phyloP scores from a whole-genome alignment of 2,797 vertebrate genomes.

The Argyrosomus regius region DNA sequence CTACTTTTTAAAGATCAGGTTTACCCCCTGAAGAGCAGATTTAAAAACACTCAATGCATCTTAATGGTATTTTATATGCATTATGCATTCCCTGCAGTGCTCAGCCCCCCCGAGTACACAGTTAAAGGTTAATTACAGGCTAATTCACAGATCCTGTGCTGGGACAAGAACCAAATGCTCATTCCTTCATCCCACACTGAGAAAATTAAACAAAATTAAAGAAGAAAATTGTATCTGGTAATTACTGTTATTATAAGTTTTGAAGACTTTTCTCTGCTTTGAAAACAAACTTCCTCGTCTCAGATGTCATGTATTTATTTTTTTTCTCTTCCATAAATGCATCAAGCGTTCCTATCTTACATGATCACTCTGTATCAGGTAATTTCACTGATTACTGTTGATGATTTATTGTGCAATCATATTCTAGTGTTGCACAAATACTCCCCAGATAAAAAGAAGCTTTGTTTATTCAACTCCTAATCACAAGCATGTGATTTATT shows the following conservation, averaged over 20 bases:
- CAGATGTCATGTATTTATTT: not conserved
- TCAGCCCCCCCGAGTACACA: conserved; percentile 3
- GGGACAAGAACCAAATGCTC: conserved; percentile 24
- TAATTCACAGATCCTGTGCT: conserved; percentile 31
- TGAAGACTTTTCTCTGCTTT: not conserved
- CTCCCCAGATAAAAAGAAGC: not conserved
- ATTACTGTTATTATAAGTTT: conserved; percentile 11
- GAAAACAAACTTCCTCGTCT: conserved; percentile 19
- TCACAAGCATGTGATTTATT: not conserved
- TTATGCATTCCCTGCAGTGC: conserved; percentile 6
- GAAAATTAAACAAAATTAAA: conserved; percentile 35
- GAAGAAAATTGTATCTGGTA: not conserved
- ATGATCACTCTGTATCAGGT: conserved; percentile 3
- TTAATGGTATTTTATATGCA: conserved; percentile 9
- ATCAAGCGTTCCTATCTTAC: conserved; percentile 10
- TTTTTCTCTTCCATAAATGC: not conserved
- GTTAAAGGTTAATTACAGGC: conserved; percentile 50
- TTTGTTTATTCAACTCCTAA: not conserved
- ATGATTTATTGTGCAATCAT: conserved; percentile 24
- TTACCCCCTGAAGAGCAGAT: conserved; percentile 1
- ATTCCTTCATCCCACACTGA: conserved; percentile 9
- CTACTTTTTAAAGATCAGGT: not conserved
- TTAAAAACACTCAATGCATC: conserved; percentile 5
- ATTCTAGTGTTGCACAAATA: not conserved
- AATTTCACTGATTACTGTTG: conserved; percentile 19